Percentiles rank a stretch among this genome's conserved stretches.
phyloP scores from a whole-genome alignment of 2,888 invertebrate species.

The Noctua janthe region DNA sequence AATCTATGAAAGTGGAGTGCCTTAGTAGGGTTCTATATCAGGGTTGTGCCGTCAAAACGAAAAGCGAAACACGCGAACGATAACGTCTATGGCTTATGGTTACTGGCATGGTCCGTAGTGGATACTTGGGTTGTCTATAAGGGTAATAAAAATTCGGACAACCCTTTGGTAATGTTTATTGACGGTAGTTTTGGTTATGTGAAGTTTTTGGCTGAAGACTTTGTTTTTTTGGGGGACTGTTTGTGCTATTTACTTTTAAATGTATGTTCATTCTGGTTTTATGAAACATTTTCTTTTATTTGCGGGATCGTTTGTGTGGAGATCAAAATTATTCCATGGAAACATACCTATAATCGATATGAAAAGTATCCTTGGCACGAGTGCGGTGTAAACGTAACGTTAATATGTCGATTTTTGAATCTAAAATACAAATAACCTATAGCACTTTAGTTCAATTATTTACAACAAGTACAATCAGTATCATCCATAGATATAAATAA shows the following conservation, averaged over 20 bases:
- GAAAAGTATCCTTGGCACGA: neutral
- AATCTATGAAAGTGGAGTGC: slow-evolving; percentile 56
- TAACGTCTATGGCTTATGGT: slow-evolving; percentile 57
- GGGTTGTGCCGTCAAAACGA: slow-evolving; percentile 49
- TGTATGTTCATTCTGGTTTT: neutral
- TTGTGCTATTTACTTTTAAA: neutral
- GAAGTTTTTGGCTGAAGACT: neutral
- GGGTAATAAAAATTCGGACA: slow-evolving; percentile 58
- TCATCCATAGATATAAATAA: too few relatives aligned
- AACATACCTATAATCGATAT: neutral
- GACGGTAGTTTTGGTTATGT: slow-evolving; percentile 31
- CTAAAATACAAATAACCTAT: neutral
- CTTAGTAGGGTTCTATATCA: slow-evolving; percentile 47
- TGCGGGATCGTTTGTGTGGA: neutral
- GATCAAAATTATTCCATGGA: neutral
- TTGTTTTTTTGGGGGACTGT: slow-evolving; percentile 8
- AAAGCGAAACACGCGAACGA: slow-evolving; percentile 59
- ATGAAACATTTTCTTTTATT: neutral
- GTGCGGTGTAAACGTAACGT: neutral
- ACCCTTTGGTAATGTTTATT: slow-evolving; percentile 58
- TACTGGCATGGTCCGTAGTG: slow-evolving; percentile 44
- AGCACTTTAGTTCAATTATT: too few relatives aligned
- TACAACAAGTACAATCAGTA: too few relatives aligned
- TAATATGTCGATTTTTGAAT: neutral
- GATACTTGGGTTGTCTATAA: slow-evolving; percentile 54